Percentiles rank a stretch among this genome's conserved stretches.
phyloP scores from a whole-genome alignment of 1,140 invertebrate genomes.

The Bombus superbus region DNA sequence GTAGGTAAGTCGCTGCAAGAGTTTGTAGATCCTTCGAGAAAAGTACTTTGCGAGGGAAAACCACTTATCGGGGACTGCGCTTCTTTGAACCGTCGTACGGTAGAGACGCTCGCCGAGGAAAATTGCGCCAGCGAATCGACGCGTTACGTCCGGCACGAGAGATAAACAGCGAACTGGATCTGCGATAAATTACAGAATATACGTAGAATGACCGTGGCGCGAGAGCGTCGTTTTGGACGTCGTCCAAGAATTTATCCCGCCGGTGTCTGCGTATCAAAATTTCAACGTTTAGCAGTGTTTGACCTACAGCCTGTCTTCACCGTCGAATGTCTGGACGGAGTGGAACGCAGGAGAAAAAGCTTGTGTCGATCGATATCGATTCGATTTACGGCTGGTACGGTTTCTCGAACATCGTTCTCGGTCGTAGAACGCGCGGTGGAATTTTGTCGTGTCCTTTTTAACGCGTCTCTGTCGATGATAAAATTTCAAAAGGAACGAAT shows the following conservation, averaged over 20 bases:
- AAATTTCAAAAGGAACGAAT: not conserved
- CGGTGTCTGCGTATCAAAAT: conserved; percentile 68
- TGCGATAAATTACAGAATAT: conserved; percentile 61
- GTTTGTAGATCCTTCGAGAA: not conserved
- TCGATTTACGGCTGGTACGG: conserved; percentile 2
- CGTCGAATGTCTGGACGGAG: conserved; percentile 53
- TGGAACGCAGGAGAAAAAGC: conserved; percentile 25
- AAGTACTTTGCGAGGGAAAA: not conserved
- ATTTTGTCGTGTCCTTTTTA: not conserved
- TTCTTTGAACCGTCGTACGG: too few relatives aligned
- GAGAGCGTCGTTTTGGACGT: conserved; percentile 39
- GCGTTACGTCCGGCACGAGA: conserved; percentile 35
- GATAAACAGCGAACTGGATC: conserved; percentile 59
- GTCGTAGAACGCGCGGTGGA: not conserved
- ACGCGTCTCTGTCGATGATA: not conserved
- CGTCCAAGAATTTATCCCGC: conserved; percentile 66
- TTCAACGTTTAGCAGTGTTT: conserved; percentile 71
- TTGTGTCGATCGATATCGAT: conserved; percentile 15
- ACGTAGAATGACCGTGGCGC: conserved; percentile 20
- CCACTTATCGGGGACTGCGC: too few relatives aligned
- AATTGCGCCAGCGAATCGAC: conserved; percentile 40
- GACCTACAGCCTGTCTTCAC: conserved; percentile 36
- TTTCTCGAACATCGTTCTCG: not conserved
- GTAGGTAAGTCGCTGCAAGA: not conserved
- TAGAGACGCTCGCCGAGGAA: not conserved